These are phyloP conservation scores for Cantharis lateralis DNA, from an alignment of 2,888 invertebrate genomes.

Conservation along the genomic window DNA sequence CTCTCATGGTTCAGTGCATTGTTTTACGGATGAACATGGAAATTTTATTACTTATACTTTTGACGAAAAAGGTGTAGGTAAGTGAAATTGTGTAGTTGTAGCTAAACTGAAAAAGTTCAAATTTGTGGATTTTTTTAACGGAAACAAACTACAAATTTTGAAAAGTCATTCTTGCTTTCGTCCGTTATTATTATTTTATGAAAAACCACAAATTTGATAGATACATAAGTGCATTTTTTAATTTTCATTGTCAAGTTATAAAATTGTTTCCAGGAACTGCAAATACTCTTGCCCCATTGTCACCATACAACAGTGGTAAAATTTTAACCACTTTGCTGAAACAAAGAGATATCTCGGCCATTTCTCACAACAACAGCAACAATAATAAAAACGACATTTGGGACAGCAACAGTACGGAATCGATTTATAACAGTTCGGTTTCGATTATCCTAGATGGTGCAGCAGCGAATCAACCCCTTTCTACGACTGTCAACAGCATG, in stretches of 20 bases:
- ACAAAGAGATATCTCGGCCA: slow-evolving; percentile 41
- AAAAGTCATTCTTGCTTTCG: too few species aligned
- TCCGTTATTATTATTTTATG: too few species aligned
- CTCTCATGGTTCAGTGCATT: slow-evolving; percentile 82
- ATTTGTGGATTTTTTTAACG: neutral
- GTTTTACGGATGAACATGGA: slow-evolving; percentile 83
- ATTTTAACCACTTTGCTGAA: slow-evolving; percentile 48
- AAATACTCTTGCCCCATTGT: slow-evolving; percentile 35
- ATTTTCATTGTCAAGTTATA: neutral
- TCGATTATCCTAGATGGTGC: slow-evolving; percentile 53
- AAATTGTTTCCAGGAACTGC: slow-evolving; percentile 34
- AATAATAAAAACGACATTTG: slow-evolving; percentile 42
- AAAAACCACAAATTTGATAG: too few species aligned
- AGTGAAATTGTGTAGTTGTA: slow-evolving; percentile 6
- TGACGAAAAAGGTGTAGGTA: slow-evolving; percentile 73
- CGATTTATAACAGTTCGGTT: slow-evolving; percentile 58
- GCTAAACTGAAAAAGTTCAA: neutral
- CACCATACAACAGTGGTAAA: slow-evolving; percentile 46
- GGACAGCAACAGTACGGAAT: slow-evolving; percentile 53
- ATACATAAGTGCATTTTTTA: neutral
- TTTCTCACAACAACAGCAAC: slow-evolving; percentile 14
- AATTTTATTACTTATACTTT: slow-evolving; percentile 89
- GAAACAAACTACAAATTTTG: too few species aligned
- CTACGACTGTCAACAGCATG: slow-evolving; percentile 24
- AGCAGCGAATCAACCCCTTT: slow-evolving; percentile 12